Base-by-base conservation (phyloP, 2,888 invertebrate species). In the Torymus texanus region DNA sequence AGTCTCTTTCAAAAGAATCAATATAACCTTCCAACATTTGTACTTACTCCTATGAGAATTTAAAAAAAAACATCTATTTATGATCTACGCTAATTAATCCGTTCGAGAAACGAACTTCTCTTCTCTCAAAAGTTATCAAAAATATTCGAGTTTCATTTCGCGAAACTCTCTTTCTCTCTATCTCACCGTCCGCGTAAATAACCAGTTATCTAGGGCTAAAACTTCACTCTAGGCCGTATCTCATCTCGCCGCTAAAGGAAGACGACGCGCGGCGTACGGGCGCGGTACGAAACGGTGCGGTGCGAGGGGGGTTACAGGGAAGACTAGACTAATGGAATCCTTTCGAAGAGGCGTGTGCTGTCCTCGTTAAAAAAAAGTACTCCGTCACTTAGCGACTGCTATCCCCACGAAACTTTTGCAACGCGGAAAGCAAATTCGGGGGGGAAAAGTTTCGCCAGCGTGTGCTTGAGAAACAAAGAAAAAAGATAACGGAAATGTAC, bases 281-380 rank as follows among this genome's bases (percentile, higher is more conserved):
- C 41, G 8, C 1, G 8, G 41, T 8, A 8, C 41, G 8, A 8
- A 29, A 8, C 29, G 29, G 29, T 5, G 29, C 29, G 29, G 29
- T 8, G 29, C 29, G 3, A 0, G 41, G 41, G 41, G 41, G 41
- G 5, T 41, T 41, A 41, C 13, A 21, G 16, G 63, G 65, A 79
- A 75, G 75, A 79, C 79, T 71, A 75, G 65, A 79, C 74, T 75
- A 75, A 79, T 78, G 73, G 73, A 79, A 75, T 79, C 59, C 18
- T 63, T 72, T 41, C 11, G 21, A 73, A 51, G 41, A 59, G 16
- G 74, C 24, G 41, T 41, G 8, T 41, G 62, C 66, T 70, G 50
- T 41, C 41, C 58, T 68, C n/a, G 41, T 67, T 63, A 62, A 50
- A 41, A 61, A 61, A 59, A 66, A 65, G 41, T 70, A 66, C 24